phyloP scores from a whole-genome alignment of 2,797 vertebrate genomes.

The Cossypha caffra region DNA sequence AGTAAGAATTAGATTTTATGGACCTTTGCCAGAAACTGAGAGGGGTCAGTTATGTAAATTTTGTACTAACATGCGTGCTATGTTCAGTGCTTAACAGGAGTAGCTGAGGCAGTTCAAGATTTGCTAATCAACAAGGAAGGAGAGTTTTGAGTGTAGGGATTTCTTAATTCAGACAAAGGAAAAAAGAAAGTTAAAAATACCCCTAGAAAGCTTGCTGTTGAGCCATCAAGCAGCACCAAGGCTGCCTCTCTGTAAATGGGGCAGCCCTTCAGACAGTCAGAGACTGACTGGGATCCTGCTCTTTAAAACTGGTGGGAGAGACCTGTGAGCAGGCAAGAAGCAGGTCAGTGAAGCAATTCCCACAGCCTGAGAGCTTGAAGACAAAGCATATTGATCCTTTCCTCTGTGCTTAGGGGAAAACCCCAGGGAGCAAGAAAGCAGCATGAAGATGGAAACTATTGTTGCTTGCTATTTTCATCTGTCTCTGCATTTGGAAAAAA shows the following conservation, averaged over 20 bases:
- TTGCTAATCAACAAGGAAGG: neutral
- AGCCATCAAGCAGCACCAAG: neutral
- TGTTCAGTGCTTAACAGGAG: fast-evolving
- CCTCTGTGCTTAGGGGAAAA: neutral
- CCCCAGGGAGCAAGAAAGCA: neutral
- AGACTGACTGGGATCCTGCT: neutral
- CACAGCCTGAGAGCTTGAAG: neutral
- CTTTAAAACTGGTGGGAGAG: neutral
- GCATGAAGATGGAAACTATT: neutral
- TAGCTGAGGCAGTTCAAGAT: neutral
- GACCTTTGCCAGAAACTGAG: neutral
- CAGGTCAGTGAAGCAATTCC: neutral
- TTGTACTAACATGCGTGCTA: neutral
- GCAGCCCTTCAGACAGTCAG: neutral
- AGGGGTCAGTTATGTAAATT: neutral
- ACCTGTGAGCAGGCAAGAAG: neutral
- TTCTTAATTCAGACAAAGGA: neutral
- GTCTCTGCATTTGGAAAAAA: neutral
- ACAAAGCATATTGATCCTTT: neutral
- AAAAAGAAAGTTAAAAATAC: neutral
- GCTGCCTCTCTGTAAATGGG: neutral
- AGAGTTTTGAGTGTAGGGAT: neutral
- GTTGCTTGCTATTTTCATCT: neutral
- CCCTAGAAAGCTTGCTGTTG: neutral
- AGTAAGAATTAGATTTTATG: neutral